A percentile compares a stretch with the other conserved stretches of the same genome.
phyloP scores from a whole-genome alignment of 2,113 vertebrate species.

The Spea bombifrons region DNA sequence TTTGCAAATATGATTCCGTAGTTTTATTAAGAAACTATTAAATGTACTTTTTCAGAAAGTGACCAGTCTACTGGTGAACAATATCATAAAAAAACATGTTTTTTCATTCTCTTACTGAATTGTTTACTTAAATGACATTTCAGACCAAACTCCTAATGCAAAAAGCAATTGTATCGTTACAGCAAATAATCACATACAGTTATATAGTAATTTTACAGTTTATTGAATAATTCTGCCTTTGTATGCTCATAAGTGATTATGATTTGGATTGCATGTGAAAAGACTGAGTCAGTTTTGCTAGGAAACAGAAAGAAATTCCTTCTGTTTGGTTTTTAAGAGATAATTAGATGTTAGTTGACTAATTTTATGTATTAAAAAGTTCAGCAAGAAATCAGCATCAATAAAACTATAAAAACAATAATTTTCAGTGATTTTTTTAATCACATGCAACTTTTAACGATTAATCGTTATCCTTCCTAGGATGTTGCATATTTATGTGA shows the following conservation, averaged over 20 bases:
- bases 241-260: conserved; percentile 30
- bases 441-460: neutral
- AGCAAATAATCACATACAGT: neutral
- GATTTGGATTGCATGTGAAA: conserved; percentile 24
- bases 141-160: neutral
- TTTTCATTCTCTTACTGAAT: neutral
- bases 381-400: conserved; percentile 19
- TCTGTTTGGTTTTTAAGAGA: conserved; percentile 38
- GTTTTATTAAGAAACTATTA: no score
- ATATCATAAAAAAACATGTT: neutral
- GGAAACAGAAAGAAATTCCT: conserved; percentile 14
- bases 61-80: no score
- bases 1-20: no score
- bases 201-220: conserved; percentile 25
- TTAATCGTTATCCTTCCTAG: no score
- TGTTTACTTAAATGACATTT: neutral
- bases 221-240: conserved; percentile 35
- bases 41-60: no score
- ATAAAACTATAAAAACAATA: conserved; percentile 4
- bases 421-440: conserved; percentile 14
- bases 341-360: conserved; percentile 43
- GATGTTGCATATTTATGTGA: no score
- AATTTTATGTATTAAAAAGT: conserved; percentile 38
- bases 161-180: neutral
- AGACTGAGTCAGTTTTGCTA: conserved; percentile 25